phyloP scores from a whole-genome alignment of 2,888 invertebrate species.

The Oxytorus armatus region DNA sequence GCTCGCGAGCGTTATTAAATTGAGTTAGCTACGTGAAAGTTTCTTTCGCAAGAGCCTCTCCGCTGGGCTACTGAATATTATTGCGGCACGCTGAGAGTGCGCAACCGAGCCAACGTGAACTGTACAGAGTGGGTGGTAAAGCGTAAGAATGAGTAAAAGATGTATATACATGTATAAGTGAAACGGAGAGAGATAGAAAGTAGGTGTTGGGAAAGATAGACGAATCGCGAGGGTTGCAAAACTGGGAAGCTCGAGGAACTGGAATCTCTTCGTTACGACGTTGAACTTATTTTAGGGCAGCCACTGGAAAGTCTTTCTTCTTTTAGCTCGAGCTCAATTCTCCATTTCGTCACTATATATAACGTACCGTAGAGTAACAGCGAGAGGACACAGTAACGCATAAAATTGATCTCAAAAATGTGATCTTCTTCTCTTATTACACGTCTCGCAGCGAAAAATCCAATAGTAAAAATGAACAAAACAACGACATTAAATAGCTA shows the following conservation, averaged over 20 bases:
- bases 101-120: slow-evolving; percentile 44
- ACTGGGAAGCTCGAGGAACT: no score
- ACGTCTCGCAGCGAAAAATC: no score
- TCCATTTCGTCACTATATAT: background rate
- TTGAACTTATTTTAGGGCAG: slow-evolving; percentile 5
- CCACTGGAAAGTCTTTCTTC: slow-evolving; percentile 7
- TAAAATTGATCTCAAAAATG: no score
- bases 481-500: no score
- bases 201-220: slow-evolving; percentile 31
- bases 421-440: no score
- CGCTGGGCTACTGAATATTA: slow-evolving; percentile 56
- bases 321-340: slow-evolving; percentile 3
- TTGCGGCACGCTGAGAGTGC: slow-evolving; percentile 46
- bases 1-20: slow-evolving; percentile 78
- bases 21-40: slow-evolving; percentile 79
- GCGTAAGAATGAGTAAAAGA: slow-evolving; percentile 33
- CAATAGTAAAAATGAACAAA: no score
- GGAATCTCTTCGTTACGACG: slow-evolving; percentile 36
- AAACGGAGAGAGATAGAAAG: slow-evolving; percentile 12
- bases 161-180: background rate
- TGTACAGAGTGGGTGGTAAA: slow-evolving; percentile 44
- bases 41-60: slow-evolving; percentile 68
- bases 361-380: background rate
- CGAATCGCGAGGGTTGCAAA: slow-evolving; percentile 44
- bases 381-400: background rate